These are phyloP conservation scores for Geodia barretti DNA, from an alignment of 37 sponge, comb jelly and placozoan species.

Conservation along the genomic window DNA sequence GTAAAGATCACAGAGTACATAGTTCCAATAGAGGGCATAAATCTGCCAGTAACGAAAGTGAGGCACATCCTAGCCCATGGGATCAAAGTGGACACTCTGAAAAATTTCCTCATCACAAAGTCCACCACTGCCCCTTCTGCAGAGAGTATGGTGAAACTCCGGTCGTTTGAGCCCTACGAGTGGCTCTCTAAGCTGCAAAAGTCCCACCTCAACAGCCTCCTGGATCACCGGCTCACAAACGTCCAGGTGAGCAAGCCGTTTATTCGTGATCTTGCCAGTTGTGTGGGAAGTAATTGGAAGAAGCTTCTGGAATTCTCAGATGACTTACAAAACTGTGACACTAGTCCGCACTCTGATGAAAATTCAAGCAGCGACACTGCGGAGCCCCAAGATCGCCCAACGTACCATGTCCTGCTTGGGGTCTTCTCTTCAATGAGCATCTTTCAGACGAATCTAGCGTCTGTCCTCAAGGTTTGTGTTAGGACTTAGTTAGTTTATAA, in stretches of 20 bases:
- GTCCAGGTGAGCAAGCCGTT: background rate
- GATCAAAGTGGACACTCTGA: background rate
- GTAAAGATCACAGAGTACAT: background rate
- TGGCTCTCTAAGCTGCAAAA: background rate
- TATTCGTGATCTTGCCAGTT: background rate
- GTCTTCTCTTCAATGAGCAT: background rate
- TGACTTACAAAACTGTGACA: background rate
- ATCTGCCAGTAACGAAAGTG: background rate
- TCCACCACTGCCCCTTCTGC: background rate
- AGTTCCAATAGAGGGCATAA: background rate
- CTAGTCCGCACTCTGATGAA: background rate
- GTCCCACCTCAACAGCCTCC: background rate
- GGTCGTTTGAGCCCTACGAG: background rate
- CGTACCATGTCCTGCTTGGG: background rate
- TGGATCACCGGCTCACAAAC: background rate
- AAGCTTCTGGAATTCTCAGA: background rate
- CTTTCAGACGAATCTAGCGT: background rate
- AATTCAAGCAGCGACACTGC: background rate
- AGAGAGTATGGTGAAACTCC: background rate
- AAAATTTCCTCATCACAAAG: background rate
- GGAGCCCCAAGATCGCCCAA: background rate
- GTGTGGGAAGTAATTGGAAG: background rate
- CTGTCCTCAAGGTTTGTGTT: background rate
- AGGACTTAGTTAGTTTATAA: too few species aligned
- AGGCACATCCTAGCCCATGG: background rate